A percentile compares a stretch with the other conserved stretches of the same genome.
These are phyloP conservation scores for Cryptocephalus primarius DNA, from an alignment of 2,888 invertebrate genomes.

Conservation along the genomic window DNA sequence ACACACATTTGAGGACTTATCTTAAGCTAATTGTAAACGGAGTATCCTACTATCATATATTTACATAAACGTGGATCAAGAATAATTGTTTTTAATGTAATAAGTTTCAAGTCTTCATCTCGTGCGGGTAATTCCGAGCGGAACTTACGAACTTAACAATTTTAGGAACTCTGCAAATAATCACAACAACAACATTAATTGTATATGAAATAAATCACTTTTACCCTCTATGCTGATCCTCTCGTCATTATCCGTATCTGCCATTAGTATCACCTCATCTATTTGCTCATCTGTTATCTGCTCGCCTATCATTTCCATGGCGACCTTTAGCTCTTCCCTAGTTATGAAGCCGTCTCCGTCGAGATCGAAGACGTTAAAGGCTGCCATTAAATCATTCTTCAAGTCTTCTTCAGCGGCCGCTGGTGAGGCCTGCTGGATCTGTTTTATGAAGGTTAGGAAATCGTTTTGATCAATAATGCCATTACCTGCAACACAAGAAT, in stretches of 20 bases:
- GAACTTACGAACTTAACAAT: slow-evolving; percentile 9
- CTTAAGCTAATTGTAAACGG: no score
- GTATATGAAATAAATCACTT: not conserved
- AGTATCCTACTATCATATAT: no score
- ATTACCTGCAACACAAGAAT: slow-evolving; percentile 44
- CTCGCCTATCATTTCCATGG: slow-evolving; percentile 77
- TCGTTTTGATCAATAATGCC: slow-evolving; percentile 68
- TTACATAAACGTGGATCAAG: no score
- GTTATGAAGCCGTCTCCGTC: slow-evolving; percentile 86
- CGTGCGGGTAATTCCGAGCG: not conserved
- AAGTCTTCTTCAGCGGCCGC: slow-evolving; percentile 49
- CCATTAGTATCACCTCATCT: slow-evolving; percentile 60
- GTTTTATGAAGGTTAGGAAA: slow-evolving; percentile 66
- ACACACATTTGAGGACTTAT: no score
- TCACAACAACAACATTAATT: not conserved
- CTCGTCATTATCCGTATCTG: slow-evolving; percentile 70
- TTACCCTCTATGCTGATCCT: slow-evolving; percentile 74
- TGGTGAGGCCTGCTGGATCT: slow-evolving; percentile 59
- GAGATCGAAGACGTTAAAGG: slow-evolving; percentile 82
- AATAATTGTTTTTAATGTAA: no score
- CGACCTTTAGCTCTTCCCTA: slow-evolving; percentile 62
- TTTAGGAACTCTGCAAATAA: slow-evolving; percentile 16
- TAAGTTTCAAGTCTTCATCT: no score
- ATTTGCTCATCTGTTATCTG: slow-evolving; percentile 64
- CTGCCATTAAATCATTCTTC: slow-evolving; percentile 72